phyloP scores from a whole-genome alignment of 2,797 vertebrate genomes.

The Loris lydekkerianus region DNA sequence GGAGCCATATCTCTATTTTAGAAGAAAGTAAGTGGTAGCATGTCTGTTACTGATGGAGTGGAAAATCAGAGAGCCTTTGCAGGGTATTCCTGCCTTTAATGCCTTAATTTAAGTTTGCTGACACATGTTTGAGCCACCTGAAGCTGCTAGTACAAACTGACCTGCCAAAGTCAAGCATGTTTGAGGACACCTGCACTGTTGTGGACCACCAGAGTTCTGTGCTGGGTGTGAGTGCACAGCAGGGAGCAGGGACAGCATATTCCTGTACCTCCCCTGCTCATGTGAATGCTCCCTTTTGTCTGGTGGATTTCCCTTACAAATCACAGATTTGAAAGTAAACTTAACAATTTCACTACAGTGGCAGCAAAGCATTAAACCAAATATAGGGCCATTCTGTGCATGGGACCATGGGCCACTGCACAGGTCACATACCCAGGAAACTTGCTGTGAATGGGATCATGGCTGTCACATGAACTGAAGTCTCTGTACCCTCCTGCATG shows the following conservation, averaged over 20 bases:
- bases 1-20: neutral
- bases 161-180: neutral
- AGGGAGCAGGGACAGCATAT: accelerated
- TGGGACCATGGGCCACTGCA: too few relatives aligned
- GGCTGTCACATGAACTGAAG: neutral
- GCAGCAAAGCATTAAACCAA: neutral
- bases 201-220: neutral
- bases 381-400: neutral
- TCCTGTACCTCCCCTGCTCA: neutral
- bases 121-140: neutral
- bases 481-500: neutral
- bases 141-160: neutral
- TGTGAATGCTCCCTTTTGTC: neutral
- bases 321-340: neutral
- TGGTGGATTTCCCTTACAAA: neutral
- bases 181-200: neutral
- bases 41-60: neutral
- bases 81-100: neutral
- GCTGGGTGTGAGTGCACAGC: neutral
- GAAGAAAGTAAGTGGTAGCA: neutral
- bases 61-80: neutral
- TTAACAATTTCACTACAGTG: neutral
- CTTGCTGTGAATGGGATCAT: neutral
- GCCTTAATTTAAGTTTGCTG: neutral
- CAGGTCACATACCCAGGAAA: too few relatives aligned